Conservation (phyloP, 1,140 invertebrate genomes). For the Zaprionus lachaisei region DNA sequence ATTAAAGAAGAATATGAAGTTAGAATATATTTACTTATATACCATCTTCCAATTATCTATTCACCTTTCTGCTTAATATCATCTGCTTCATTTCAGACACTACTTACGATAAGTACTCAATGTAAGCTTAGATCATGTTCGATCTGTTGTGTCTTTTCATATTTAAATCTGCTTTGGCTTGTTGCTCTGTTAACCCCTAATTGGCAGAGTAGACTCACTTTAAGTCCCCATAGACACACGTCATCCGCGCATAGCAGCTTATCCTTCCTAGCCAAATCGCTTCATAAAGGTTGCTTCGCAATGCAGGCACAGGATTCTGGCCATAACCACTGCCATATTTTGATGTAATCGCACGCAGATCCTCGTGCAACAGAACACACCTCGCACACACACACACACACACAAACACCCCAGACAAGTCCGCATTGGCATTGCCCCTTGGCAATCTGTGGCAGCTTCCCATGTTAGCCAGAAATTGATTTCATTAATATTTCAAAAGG, state of each 20-base stretch:
- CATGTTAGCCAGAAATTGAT: constrained; percentile 64
- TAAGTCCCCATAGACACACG: neutral
- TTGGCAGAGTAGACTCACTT: neutral
- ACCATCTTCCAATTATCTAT: too few species aligned
- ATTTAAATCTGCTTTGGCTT: neutral
- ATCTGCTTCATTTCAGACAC: too few species aligned
- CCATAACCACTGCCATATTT: constrained; percentile 55
- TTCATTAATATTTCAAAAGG: constrained; percentile 82
- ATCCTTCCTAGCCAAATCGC: constrained; percentile 24
- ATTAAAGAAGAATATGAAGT: too few species aligned
- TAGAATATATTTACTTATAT: too few species aligned
- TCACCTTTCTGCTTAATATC: too few species aligned
- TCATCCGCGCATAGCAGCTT: constrained; percentile 4
- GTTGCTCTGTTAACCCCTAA: neutral
- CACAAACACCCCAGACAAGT: neutral
- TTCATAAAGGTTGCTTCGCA: constrained; percentile 10
- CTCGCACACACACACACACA: neutral
- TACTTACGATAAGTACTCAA: too few species aligned
- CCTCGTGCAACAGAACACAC: constrained; percentile 2
- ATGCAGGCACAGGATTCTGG: constrained; percentile 24
- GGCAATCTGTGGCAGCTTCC: constrained; percentile 46
- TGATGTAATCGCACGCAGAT: constrained; percentile 46
- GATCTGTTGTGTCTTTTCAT: neutral
- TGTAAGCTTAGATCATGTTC: neutral
- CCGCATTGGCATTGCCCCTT: constrained; percentile 17